These are phyloP conservation scores for Axis porcinus DNA, from an alignment of 2,113 vertebrate species.

Conservation along the genomic window DNA sequence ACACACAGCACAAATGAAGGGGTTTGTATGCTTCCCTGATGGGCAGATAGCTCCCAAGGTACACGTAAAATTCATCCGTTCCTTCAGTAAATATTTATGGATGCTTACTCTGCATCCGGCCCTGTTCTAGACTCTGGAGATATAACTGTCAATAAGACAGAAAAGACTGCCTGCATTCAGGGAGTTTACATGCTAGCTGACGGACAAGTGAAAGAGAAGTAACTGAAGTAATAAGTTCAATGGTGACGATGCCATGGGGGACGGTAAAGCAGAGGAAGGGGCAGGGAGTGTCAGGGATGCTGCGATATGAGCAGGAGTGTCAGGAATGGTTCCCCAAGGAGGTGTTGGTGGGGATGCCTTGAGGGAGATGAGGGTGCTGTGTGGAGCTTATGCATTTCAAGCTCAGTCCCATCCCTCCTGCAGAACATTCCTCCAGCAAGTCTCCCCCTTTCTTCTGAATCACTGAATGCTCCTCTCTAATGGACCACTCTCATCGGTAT, in stretches of 20 bases:
- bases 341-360: fast-evolving
- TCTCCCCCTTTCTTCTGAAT: background rate
- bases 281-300: fast-evolving
- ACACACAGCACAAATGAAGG: background rate
- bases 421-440: background rate
- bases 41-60: background rate
- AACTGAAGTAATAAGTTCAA: too few species aligned
- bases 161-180: background rate
- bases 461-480: background rate
- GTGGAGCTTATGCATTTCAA: background rate
- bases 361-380: background rate
- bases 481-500: background rate
- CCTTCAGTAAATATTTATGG: background rate
- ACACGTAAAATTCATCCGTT: background rate
- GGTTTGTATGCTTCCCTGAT: background rate
- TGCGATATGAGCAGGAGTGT: fast-evolving
- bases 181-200: background rate
- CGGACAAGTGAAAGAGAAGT: background rate
- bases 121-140: background rate
- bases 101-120: background rate
- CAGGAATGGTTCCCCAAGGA: background rate
- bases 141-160: background rate
- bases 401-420: background rate
- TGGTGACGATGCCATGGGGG: background rate
- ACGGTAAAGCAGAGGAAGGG: background rate